Evolutionary conservation across 2,797 vertebrate species (phyloP).

Genomic region (Austrolebias charrua): DNA sequence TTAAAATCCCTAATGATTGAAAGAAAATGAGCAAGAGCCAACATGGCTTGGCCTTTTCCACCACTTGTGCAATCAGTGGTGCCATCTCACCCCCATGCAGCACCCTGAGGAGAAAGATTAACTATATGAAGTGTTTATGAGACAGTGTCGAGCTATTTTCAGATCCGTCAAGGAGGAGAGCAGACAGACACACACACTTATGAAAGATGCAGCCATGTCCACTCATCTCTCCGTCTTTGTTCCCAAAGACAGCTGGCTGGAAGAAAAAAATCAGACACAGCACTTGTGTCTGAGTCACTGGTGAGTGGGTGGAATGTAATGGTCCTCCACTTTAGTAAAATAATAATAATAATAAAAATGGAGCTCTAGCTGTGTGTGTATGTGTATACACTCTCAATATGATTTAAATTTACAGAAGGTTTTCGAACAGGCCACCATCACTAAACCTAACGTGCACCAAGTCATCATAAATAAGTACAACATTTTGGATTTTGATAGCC

Average conservation of each 20-base stretch:
- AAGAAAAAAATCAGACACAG: slow-evolving; percentile 34
- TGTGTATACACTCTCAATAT: not conserved
- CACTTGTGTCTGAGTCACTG: slow-evolving; percentile 65
- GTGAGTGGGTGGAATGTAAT: slow-evolving; percentile 52
- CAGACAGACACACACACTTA: slow-evolving; percentile 20
- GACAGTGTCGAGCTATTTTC: slow-evolving; percentile 62
- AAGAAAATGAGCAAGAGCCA: slow-evolving; percentile 42
- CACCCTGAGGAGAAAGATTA: slow-evolving; percentile 38
- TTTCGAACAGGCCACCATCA: not conserved
- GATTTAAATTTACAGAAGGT: not conserved
- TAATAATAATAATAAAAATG: slow-evolving; percentile 4
- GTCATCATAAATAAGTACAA: no score
- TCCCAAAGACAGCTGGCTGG: slow-evolving; percentile 47
- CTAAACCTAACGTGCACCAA: no score
- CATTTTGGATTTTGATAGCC: no score
- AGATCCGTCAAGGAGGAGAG: slow-evolving; percentile 37
- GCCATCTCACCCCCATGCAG: slow-evolving; percentile 23
- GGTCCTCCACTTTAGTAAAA: slow-evolving; percentile 21
- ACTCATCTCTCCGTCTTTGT: slow-evolving; percentile 43
- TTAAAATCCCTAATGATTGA: slow-evolving; percentile 40
- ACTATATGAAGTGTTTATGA: slow-evolving; percentile 62
- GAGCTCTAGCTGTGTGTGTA: slow-evolving; percentile 1
- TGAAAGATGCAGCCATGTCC: slow-evolving; percentile 59
- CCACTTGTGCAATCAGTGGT: slow-evolving; percentile 66
- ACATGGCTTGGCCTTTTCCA: slow-evolving; percentile 39